Evolutionary conservation across 2,113 vertebrate genomes (phyloP).

Genomic region (Labeo catla): DNA sequence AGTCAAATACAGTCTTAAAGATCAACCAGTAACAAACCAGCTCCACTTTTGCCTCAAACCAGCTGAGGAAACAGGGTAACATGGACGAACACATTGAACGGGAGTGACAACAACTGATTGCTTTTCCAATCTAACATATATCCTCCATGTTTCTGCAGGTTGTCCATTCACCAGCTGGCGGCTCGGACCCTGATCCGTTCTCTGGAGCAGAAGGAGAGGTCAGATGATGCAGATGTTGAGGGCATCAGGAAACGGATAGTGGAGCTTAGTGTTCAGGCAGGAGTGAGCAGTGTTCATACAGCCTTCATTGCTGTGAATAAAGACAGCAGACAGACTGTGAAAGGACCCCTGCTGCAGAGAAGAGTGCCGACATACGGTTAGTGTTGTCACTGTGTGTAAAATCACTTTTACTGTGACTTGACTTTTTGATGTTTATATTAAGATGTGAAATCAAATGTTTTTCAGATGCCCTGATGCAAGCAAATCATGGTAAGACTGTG

Average conservation of each 20-base stretch:
- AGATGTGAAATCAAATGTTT: too few species aligned
- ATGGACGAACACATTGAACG: background rate
- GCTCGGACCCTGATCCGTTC: slow-evolving; percentile 76
- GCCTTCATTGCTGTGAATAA: slow-evolving; percentile 73
- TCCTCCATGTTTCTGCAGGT: slow-evolving; percentile 60
- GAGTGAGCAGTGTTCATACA: slow-evolving; percentile 80
- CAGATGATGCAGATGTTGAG: background rate
- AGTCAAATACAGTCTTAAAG: slow-evolving; percentile 44
- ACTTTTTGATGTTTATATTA: too few species aligned
- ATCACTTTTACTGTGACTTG: too few species aligned
- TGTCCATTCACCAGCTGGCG: slow-evolving; percentile 79
- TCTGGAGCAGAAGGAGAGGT: slow-evolving; percentile 65
- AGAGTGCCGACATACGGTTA: background rate
- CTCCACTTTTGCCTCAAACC: slow-evolving; percentile 51
- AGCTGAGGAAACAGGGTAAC: slow-evolving; percentile 42
- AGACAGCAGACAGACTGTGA: slow-evolving; percentile 6
- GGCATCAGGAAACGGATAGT: slow-evolving; percentile 67
- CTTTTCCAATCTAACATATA: background rate
- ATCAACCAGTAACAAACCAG: slow-evolving; percentile 45
- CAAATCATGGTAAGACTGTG: too few species aligned
- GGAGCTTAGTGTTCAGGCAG: slow-evolving; percentile 77
- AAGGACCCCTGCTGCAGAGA: background rate
- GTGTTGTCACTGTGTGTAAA: too few species aligned
- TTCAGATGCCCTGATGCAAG: background rate
- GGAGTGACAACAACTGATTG: background rate